Base-by-base conservation (phyloP, 2,888 invertebrate genomes). In the Arctia plantaginis region DNA sequence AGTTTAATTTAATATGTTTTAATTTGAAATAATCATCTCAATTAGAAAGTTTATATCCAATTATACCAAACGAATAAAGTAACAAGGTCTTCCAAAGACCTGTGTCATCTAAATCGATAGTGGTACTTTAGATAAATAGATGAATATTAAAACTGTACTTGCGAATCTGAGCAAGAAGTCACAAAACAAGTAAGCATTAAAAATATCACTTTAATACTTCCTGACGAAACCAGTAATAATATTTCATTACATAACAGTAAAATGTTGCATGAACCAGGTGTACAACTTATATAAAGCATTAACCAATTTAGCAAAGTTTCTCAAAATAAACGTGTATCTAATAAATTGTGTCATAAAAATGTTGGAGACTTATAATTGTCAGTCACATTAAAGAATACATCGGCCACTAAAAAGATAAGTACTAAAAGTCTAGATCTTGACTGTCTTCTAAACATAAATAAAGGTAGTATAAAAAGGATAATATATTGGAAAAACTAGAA, bases 301-400 rank as follows among this genome's bases (percentile, higher is more conserved):
- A 80, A 64, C 82, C 69, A 83, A 89, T 88, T 88, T 86, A 80
- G 82, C 85, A 83, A 76, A 80, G 78, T 83, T 86, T 86, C 83
- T 80, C 69, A 73, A 82, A 77, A 84, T 86, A 84, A 87, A 88
- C 83, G 77, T 79, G 73, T 80, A 80, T 80, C 84, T 82, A 84
- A 85, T 89, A 88, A 87, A 89, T 89, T 85, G 80, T 72, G 73
- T 72, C 75, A 86, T 87, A 87, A 88, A 84, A 78, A 84, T 79
- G 75, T 69, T 81, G 74, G 71, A 75, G 75, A 75, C 76, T 73
- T 75, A 75, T 80, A 75, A 81, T 79, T 65, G 80, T 73, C 81
- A 81, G 83, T 78, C 75, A 81, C 83, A 80, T 86, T 67, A 85
- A 86, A 83, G 81, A 74, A 82, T 76, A 62, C 35, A 27, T 59